phyloP scores from a whole-genome alignment of 1,140 invertebrate genomes.

The Oscheius sp. region DNA sequence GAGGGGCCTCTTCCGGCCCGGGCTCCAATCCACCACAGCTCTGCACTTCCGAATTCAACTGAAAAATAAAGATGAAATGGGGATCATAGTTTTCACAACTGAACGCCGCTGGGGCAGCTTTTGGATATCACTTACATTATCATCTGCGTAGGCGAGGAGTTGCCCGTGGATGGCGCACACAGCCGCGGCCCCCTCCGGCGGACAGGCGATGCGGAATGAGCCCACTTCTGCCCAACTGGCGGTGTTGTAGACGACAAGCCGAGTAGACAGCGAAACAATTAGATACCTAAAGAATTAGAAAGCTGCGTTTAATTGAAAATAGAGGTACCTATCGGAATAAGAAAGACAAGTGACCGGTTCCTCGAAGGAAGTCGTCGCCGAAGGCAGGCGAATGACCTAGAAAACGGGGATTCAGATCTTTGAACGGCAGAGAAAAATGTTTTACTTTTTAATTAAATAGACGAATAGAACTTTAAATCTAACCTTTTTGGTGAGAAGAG shows the following conservation, averaged over 20 bases:
- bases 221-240: constrained; percentile 79
- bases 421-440: no score
- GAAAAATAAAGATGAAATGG: constrained; percentile 53
- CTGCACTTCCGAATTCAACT: constrained; percentile 75
- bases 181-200: constrained; percentile 66
- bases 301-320: constrained; percentile 61
- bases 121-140: constrained; percentile 63
- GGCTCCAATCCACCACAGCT: constrained; percentile 75
- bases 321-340: constrained; percentile 68
- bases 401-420: no score
- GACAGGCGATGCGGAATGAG: constrained; percentile 73
- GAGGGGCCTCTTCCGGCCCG: constrained; percentile 72
- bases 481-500: constrained; percentile 77
- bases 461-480: no score
- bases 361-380: constrained; percentile 69
- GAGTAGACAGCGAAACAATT: constrained; percentile 80
- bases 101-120: neutral
- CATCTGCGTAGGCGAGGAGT: constrained; percentile 77
- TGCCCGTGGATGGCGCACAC: constrained; percentile 79
- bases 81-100: neutral
- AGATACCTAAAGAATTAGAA: neutral
- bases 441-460: no score
- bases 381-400: neutral
- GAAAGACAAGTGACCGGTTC: constrained; percentile 81
- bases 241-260: constrained; percentile 85